These are phyloP conservation scores for Mus musculus DNA, from an alignment of 2,113 vertebrate genomes.

Conservation along the genomic window GRCm39 chr6:140292501-140293000, in stretches of 20 bases:
- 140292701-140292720: background rate
- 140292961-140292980: background rate
- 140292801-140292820: background rate
- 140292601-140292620: background rate
- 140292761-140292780: background rate
- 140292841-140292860: background rate
- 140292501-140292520: background rate
- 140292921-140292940: background rate
- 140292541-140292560: background rate
- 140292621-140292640: background rate
- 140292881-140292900: background rate
- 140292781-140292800: background rate
- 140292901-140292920: too few species aligned
- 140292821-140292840: background rate
- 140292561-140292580: background rate
- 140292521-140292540: background rate
- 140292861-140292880: background rate
- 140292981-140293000: background rate
- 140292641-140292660: background rate
- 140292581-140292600: background rate
- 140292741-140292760: background rate
- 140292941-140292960: background rate
- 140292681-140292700: background rate
- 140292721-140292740: background rate
- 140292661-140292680: background rate